A percentile compares a stretch with the other conserved stretches of the same genome.
Conservation (phyloP, 2,797 vertebrate genomes). For the Oryzias sinensis region DNA sequence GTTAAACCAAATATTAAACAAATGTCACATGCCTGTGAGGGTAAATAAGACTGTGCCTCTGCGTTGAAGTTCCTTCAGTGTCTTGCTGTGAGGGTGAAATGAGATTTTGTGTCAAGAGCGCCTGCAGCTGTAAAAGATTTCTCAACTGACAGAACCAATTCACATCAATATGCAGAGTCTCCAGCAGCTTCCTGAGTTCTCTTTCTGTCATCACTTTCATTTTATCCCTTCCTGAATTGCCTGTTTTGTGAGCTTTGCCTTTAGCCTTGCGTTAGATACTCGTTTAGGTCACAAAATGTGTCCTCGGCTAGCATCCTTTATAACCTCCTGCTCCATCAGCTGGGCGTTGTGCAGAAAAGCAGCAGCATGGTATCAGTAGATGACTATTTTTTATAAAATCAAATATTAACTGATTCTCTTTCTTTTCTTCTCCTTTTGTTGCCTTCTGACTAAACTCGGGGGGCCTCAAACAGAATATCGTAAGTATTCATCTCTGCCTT, state of each 20-base stretch:
- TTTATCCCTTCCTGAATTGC: conserved; percentile 5
- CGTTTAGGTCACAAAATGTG: conserved; percentile 16
- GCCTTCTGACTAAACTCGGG: conserved; percentile 44
- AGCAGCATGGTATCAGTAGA: conserved; percentile 10
- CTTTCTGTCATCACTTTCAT: conserved; percentile 4
- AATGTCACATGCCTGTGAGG: background rate
- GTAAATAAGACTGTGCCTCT: background rate
- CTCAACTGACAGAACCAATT: conserved; percentile 13
- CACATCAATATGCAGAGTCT: conserved; percentile 20
- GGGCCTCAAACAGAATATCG: conserved; percentile 88
- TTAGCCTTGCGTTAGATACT: conserved; percentile 12
- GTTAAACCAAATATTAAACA: background rate
- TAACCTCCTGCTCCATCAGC: conserved; percentile 2
- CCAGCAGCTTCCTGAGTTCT: conserved; percentile 2
- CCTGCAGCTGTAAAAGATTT: conserved; percentile 20
- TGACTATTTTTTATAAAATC: conserved; percentile 22
- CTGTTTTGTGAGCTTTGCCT: conserved; percentile 3
- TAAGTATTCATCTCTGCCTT: conserved; percentile 81
- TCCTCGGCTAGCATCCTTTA: background rate
- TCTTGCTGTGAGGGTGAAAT: conserved; percentile 1
- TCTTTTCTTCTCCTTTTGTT: conserved; percentile 26
- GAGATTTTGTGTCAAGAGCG: conserved; percentile 12
- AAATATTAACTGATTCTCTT: conserved; percentile 24
- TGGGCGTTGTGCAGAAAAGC: conserved; percentile 5
- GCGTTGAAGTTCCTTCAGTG: background rate